A percentile compares a stretch with the other conserved stretches of the same genome.
Conservation (phyloP, 2,888 invertebrate species). For the Spodoptera picta region DNA sequence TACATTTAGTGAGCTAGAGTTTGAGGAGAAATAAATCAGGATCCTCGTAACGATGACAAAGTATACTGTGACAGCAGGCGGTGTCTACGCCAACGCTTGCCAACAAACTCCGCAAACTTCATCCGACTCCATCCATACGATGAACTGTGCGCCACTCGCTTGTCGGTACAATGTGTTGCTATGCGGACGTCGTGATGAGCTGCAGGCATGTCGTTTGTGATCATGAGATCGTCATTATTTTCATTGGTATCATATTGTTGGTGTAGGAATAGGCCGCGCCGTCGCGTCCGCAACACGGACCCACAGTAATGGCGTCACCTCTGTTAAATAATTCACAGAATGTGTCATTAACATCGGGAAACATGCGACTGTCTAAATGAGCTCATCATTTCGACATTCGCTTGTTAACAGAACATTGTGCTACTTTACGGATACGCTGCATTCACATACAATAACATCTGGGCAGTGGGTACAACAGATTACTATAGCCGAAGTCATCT, state of each 20-base stretch:
- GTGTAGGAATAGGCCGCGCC: no score
- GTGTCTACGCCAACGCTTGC: constrained; percentile 17
- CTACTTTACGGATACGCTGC: constrained; percentile 11
- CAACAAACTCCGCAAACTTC: constrained; percentile 34
- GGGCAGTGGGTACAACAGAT: no score
- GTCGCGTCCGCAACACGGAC: no score
- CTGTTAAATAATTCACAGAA: constrained; percentile 3
- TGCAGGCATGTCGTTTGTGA: no score
- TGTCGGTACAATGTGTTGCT: no score
- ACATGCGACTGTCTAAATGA: constrained; percentile 5
- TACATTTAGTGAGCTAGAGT: constrained; percentile 6
- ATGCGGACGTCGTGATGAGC: no score
- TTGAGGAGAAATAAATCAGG: constrained; percentile 34
- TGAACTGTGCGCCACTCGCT: no score
- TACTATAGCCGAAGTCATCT: no score
- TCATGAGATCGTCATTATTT: no score
- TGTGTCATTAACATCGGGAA: constrained; percentile 19
- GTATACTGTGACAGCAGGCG: constrained; percentile 24
- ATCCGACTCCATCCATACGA: constrained; percentile 8
- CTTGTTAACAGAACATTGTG: constrained; percentile 13
- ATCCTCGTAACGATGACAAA: constrained; percentile 48
- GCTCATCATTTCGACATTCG: constrained; percentile 3
- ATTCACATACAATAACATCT: neutral
- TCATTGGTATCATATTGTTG: no score
- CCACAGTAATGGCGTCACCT: neutral